Percentiles rank a stretch among this genome's conserved stretches.
Conservation (phyloP, 2,797 vertebrate genomes). For the Malacoctenus gilli region DNA sequence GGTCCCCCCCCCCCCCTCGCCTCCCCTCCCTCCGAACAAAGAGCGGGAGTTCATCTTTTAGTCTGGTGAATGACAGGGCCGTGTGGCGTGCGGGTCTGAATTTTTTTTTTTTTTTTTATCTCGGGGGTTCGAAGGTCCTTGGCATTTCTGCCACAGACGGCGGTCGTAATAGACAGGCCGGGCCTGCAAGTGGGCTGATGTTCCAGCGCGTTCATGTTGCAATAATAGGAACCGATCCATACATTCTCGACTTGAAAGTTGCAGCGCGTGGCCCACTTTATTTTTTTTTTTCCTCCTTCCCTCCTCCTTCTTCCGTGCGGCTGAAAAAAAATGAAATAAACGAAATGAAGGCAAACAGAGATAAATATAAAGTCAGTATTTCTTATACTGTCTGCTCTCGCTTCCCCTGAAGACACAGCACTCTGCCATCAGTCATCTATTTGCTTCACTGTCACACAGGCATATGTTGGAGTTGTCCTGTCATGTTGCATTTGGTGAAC, state of each 20-base stretch:
- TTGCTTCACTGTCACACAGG: conserved; percentile 74
- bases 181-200: conserved; percentile 15
- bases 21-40: conserved; percentile 35
- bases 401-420: conserved; percentile 53
- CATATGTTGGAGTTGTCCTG: conserved; percentile 78
- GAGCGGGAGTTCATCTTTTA: conserved; percentile 40
- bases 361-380: conserved; percentile 35
- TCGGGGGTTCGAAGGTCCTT: conserved; percentile 43
- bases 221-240: conserved; percentile 16
- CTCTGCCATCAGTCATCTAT: conserved; percentile 74
- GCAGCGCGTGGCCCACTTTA: conserved; percentile 11
- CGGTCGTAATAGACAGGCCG: conserved; percentile 13
- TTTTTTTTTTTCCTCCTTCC: too few relatives aligned
- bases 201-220: conserved; percentile 7
- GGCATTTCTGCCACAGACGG: conserved; percentile 39
- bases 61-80: conserved; percentile 45
- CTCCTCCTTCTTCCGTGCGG: background rate
- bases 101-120: conserved; percentile 40
- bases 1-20: conserved; percentile 18
- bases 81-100: conserved; percentile 16
- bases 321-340: conserved; percentile 8
- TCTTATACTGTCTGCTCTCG: conserved; percentile 28
- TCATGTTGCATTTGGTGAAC: conserved; percentile 79
- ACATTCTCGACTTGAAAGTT: background rate
- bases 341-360: conserved; percentile 20